These are phyloP conservation scores for Drosophila biarmipes DNA, from an alignment of 1,140 invertebrate genomes.

Conservation along the genomic window DNA sequence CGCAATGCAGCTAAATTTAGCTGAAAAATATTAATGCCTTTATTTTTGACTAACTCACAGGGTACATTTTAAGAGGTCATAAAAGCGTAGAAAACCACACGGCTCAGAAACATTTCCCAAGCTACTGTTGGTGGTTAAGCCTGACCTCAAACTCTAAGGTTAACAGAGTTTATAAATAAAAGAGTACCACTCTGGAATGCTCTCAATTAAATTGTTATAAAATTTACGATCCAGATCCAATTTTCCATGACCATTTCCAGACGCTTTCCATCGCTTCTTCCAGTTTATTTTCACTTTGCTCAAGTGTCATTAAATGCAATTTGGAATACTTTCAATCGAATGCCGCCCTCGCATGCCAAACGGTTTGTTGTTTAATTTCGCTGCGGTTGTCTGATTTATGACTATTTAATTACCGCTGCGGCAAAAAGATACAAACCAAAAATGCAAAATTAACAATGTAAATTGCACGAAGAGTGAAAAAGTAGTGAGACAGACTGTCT, in stretches of 20 bases:
- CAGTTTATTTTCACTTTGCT: constrained; percentile 23
- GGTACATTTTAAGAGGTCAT: too few species aligned
- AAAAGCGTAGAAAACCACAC: too few species aligned
- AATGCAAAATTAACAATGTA: constrained; percentile 70
- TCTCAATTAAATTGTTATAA: not conserved
- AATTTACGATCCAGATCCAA: not conserved
- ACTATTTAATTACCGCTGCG: constrained; percentile 43
- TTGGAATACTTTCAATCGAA: constrained; percentile 37
- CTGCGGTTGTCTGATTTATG: constrained; percentile 39
- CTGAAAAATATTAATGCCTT: too few species aligned
- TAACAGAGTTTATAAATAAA: not conserved
- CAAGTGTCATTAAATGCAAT: constrained; percentile 39
- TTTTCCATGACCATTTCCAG: constrained; percentile 1
- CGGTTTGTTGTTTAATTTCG: constrained; percentile 8
- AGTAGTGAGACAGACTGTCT: not conserved
- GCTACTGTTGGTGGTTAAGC: too few species aligned
- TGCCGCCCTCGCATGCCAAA: constrained; percentile 42
- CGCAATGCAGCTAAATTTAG: not conserved
- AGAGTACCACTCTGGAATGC: not conserved
- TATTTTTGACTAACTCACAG: too few species aligned
- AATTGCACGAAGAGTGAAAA: constrained; percentile 31
- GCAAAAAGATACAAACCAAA: constrained; percentile 11
- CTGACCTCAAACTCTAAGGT: too few species aligned
- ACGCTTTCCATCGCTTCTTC: constrained; percentile 10
- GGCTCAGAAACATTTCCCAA: too few species aligned